Evolutionary conservation across 2,113 vertebrate species (phyloP).

Genomic region (Catharus minimus): DNA sequence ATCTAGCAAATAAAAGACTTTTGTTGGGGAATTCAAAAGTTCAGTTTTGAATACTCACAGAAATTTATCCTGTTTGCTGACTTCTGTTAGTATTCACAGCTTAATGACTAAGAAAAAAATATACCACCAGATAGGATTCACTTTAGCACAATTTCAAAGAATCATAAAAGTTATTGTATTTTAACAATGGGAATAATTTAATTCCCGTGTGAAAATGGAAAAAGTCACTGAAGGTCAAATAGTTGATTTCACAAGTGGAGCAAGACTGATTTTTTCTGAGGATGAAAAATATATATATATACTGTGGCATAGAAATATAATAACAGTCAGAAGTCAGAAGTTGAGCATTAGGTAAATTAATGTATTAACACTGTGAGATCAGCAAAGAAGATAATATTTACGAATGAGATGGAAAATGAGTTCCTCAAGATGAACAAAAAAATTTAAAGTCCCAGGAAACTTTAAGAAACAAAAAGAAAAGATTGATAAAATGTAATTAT

Average conservation of each 20-base stretch:
- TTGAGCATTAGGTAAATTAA: neutral
- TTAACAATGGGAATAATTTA: neutral
- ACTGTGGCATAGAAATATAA: neutral
- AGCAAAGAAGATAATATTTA: neutral
- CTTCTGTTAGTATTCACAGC: neutral
- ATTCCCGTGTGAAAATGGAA: neutral
- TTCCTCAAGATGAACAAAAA: neutral
- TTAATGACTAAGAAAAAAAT: neutral
- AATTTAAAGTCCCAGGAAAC: neutral
- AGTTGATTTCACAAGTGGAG: neutral
- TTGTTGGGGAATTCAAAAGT: neutral
- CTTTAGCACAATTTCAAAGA: neutral
- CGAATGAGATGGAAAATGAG: neutral
- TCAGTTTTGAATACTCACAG: neutral
- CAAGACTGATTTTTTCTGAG: neutral
- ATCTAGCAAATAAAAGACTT: neutral
- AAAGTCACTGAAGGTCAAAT: neutral
- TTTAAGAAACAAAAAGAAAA: neutral
- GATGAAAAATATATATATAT: neutral
- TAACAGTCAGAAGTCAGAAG: neutral
- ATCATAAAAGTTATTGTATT: neutral
- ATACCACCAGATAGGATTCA: neutral
- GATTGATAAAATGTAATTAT: neutral
- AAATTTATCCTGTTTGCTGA: neutral
- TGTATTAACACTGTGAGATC: neutral